A percentile compares a stretch with the other conserved stretches of the same genome.
Evolutionary conservation across 2,797 vertebrate species (phyloP).

Genomic region (Sebastes hopkinsi): DNA sequence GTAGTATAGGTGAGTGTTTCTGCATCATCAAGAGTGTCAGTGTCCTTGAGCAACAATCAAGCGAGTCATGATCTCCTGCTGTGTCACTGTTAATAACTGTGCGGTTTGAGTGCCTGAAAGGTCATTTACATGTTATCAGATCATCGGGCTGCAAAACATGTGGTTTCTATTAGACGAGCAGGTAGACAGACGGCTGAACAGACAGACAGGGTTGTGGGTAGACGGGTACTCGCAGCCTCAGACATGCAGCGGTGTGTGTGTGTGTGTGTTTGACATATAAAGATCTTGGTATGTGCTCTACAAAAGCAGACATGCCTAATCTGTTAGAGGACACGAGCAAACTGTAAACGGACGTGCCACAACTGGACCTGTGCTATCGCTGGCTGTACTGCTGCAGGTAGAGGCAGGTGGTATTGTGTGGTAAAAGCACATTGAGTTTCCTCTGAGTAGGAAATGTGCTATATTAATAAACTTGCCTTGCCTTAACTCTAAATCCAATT

Average conservation of each 20-base stretch:
- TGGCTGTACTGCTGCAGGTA: neutral
- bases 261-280: neutral
- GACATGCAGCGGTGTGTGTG: too few relatives aligned
- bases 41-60: neutral
- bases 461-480: neutral
- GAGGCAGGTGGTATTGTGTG: neutral
- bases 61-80: neutral
- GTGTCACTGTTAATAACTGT: neutral
- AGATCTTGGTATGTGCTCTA: slow-evolving; percentile 23
- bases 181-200: neutral
- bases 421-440: neutral
- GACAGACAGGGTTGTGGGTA: neutral
- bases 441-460: neutral
- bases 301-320: slow-evolving; percentile 27
- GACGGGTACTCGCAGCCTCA: neutral
- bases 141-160: neutral
- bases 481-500: neutral
- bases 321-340: neutral
- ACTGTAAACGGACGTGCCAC: slow-evolving; percentile 6
- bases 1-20: neutral
- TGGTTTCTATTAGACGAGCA: neutral
- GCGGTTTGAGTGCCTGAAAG: neutral
- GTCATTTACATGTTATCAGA: slow-evolving; percentile 20
- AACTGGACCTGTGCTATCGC: neutral
- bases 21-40: neutral